Evolutionary conservation across 2,888 invertebrate species (phyloP), one percentile per base, ranked within the genome.

Genomic region (Oxycera nigricornis): DNA sequence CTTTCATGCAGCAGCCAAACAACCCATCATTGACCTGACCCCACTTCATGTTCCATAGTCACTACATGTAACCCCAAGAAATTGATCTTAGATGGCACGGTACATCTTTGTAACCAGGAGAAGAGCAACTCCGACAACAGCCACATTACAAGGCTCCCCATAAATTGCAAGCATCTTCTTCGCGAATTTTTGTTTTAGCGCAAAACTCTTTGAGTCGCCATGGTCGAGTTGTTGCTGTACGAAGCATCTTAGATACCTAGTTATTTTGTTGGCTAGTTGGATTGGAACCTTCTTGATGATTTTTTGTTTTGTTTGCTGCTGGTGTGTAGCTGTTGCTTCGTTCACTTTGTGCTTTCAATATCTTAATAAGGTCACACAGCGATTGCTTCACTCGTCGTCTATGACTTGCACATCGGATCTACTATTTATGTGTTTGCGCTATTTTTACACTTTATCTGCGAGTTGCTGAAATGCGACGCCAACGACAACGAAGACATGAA

Each of bases 331-430:
- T 22, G 61, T 31, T 61, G 30, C 61, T 17, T 61, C n/a, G 31
- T 61, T 31, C 61, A 61, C 14, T 61, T 61, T 61, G 61, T 61
- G 61, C 61, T 61, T 61, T 61, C 61, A 20, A 61, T 61, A 61
- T 61, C 61, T 61, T 61, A 61, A 61, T 61, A 61, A 61, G 61
- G 61, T 61, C 61, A 61, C n/a, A n/a, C 17, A 31, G 61, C 31
- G 61, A 61, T 61, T 61, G 61, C 61, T 61, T 17, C 61, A 61
- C 61, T 31, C 28, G 17, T 20, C 22, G 55, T 52, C 57, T 61
- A 61, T 61, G 61, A 61, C 61, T 61, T 61, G 61, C 61, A 61
- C 46, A 46, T 7, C 17, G 46, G 46, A 14, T 46, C 46, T 3
- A n/a, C 3, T 46, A 17, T 46, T 14, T 14, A 14, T 7, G 46